Evolutionary conservation across 2,797 vertebrate genomes (phyloP).

Genomic region (Erithacus rubecula): DNA sequence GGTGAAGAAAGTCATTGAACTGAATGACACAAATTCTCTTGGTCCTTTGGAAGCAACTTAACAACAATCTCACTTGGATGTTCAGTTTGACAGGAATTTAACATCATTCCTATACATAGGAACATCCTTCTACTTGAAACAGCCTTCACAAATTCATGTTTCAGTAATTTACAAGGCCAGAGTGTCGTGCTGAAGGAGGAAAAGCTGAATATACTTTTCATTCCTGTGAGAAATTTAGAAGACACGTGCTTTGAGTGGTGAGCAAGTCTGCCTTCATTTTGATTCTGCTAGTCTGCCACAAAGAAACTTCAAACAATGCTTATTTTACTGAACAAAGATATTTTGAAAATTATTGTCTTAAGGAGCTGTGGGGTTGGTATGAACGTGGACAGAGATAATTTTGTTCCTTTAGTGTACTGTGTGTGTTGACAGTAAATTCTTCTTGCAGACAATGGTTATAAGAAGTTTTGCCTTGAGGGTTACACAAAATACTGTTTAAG

Average conservation of each 20-base stretch:
- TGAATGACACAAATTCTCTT: slow-evolving; percentile 41
- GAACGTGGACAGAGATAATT: not conserved
- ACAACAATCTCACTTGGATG: not conserved
- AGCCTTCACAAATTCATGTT: not conserved
- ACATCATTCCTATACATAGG: not conserved
- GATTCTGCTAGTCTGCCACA: not conserved
- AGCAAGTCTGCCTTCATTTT: not conserved
- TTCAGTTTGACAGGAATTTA: slow-evolving; percentile 36
- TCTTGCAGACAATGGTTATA: not conserved
- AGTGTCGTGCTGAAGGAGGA: not conserved
- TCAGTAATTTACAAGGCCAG: not conserved
- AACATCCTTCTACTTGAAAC: slow-evolving; percentile 19
- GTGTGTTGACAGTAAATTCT: not conserved
- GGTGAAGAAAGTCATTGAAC: slow-evolving; percentile 55
- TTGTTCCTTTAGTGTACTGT: not conserved
- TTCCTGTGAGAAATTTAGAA: slow-evolving; percentile 24
- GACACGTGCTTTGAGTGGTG: not conserved
- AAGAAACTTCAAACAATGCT: slow-evolving; percentile 6
- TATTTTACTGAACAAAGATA: not conserved
- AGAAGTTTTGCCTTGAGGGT: not conserved
- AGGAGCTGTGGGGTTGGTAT: not conserved
- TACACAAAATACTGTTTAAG: not conserved
- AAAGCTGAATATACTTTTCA: slow-evolving; percentile 12
- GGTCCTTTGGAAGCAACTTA: slow-evolving; percentile 36
- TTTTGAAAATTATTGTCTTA: not conserved